Evolutionary conservation across 64 coral and sea anemone species (phyloP).

Genomic region (Dendronephthya gigantea): DNA sequence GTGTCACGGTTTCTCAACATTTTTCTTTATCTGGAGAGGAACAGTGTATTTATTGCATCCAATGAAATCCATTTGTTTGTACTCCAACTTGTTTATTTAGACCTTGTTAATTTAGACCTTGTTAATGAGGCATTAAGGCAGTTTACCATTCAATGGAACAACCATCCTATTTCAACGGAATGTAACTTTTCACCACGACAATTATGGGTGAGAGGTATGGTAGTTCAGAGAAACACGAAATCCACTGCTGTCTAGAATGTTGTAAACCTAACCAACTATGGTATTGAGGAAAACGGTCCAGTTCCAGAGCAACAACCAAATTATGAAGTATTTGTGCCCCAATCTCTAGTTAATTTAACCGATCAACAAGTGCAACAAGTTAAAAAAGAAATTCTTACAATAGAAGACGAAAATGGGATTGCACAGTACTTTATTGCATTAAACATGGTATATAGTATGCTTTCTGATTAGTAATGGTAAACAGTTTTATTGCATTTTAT

Average conservation of each 20-base stretch:
- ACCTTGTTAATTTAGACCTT: background rate
- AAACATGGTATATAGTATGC: too few species aligned
- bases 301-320: background rate
- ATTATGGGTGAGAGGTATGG: background rate
- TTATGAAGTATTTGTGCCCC: background rate
- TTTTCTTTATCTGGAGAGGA: background rate
- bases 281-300: background rate
- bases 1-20: slow-evolving; percentile 9
- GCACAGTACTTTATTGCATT: background rate
- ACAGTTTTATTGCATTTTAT: too few species aligned
- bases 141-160: background rate
- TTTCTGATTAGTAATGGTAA: too few species aligned
- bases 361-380: background rate
- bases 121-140: background rate
- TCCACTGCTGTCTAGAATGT: background rate
- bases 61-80: background rate
- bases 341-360: background rate
- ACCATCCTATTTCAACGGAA: background rate
- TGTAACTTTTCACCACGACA: background rate
- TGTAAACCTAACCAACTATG: background rate
- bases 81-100: too few species aligned
- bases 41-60: background rate
- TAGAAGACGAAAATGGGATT: background rate
- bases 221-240: background rate
- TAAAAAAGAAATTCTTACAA: background rate